Evolutionary conservation across 2,888 invertebrate species (phyloP).

Genomic region (Dione vanillae): DNA sequence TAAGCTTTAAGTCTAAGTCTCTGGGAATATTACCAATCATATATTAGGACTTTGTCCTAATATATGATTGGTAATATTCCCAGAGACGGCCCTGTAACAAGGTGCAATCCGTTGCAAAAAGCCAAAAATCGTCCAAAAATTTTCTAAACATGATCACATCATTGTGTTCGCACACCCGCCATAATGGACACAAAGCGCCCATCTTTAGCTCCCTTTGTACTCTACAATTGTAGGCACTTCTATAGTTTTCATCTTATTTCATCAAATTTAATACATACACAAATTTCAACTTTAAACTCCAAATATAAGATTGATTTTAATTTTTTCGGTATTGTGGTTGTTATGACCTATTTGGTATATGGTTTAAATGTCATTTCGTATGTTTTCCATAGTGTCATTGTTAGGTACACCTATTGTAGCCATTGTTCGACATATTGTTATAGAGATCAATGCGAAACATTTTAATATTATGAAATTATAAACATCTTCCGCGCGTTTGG

Average conservation of each 20-base stretch:
- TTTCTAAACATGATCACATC: slow-evolving; percentile 75
- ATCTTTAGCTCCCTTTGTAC: slow-evolving; percentile 82
- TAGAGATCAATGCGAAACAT: slow-evolving; percentile 81
- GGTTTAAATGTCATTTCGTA: slow-evolving; percentile 69
- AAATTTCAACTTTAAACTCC: slow-evolving; percentile 45
- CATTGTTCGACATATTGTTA: slow-evolving; percentile 76
- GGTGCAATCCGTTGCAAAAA: slow-evolving; percentile 84
- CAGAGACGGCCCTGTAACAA: slow-evolving; percentile 68
- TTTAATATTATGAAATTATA: slow-evolving; percentile 84
- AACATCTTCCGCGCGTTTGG: slow-evolving; percentile 77
- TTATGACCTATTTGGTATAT: slow-evolving; percentile 51
- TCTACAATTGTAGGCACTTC: slow-evolving; percentile 71
- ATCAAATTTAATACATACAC: slow-evolving; percentile 57
- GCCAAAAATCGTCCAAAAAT: slow-evolving; percentile 81
- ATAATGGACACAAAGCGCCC: slow-evolving; percentile 79
- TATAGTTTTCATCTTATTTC: slow-evolving; percentile 46
- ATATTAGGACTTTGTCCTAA: too few relatives aligned
- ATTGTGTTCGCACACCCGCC: slow-evolving; percentile 81
- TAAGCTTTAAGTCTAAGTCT: too few relatives aligned
- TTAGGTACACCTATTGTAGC: slow-evolving; percentile 80
- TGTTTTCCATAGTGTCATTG: slow-evolving; percentile 83
- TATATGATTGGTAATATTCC: not conserved
- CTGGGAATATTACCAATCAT: too few relatives aligned
- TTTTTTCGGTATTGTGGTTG: slow-evolving; percentile 6
- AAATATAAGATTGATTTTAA: slow-evolving; percentile 21